phyloP scores from a whole-genome alignment of 2,113 vertebrate genomes.

The Chiloscyllium plagiosum region DNA sequence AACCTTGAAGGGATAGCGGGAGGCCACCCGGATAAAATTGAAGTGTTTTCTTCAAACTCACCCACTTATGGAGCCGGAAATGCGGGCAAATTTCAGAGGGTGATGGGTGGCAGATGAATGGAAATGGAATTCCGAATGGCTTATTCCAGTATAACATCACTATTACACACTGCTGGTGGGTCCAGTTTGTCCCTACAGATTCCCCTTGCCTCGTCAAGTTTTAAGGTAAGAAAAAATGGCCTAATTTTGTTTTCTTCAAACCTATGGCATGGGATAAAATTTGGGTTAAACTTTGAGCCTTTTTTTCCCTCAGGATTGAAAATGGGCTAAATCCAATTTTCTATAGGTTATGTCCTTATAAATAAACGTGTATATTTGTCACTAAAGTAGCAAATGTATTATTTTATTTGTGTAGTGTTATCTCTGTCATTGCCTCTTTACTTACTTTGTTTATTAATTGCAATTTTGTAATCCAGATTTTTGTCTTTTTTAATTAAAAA shows the following conservation, averaged over 20 bases:
- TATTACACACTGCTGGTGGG: neutral
- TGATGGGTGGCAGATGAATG: too few relatives aligned
- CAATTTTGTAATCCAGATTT: neutral
- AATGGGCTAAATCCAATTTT: neutral
- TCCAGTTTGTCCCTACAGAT: neutral
- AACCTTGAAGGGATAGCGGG: neutral
- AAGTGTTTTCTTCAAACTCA: neutral
- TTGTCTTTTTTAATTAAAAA: neutral
- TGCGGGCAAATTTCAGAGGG: too few relatives aligned
- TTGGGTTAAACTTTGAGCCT: neutral
- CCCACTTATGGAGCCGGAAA: neutral
- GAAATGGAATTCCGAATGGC: too few relatives aligned
- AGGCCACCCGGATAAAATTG: neutral
- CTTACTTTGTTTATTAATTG: neutral
- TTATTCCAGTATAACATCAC: too few relatives aligned
- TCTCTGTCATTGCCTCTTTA: neutral
- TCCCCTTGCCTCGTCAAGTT: neutral
- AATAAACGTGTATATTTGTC: neutral
- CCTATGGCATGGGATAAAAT: neutral
- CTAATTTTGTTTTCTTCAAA: neutral
- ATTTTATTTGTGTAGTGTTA: neutral
- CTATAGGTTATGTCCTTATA: neutral
- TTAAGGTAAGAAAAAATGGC: neutral
- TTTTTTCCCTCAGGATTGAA: neutral
- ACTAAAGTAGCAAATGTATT: neutral